These are phyloP conservation scores for Microtus richardsoni DNA, from an alignment of 2,113 vertebrate genomes.

Conservation along the genomic window DNA sequence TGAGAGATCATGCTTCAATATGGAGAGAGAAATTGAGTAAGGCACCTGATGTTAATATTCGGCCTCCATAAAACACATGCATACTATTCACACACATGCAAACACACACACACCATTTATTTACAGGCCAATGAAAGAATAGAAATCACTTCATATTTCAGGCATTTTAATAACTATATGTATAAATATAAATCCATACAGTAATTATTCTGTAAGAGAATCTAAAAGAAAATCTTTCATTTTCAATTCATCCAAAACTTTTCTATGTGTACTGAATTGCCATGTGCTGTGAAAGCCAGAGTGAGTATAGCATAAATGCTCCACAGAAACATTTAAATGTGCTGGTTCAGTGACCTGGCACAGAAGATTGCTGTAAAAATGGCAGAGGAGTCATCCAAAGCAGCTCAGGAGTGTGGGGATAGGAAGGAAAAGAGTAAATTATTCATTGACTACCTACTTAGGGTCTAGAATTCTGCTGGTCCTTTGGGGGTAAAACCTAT, in stretches of 20 bases:
- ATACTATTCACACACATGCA: neutral
- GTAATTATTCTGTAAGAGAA: neutral
- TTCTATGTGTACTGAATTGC: neutral
- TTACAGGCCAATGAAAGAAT: neutral
- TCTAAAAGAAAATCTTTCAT: conserved; percentile 10
- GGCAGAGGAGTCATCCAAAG: conserved; percentile 46
- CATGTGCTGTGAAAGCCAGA: conserved; percentile 53
- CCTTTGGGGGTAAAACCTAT: conserved; percentile 36
- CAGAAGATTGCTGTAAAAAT: conserved; percentile 44
- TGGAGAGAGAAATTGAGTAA: neutral
- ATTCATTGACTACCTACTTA: conserved; percentile 67
- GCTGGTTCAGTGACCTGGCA: conserved; percentile 61
- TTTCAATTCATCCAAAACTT: conserved; percentile 24
- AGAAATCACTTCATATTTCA: neutral
- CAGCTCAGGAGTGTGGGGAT: neutral
- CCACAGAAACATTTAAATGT: conserved; percentile 67
- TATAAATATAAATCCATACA: neutral
- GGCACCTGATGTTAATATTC: neutral
- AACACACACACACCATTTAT: neutral
- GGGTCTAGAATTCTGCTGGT: conserved; percentile 36
- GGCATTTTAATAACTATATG: neutral
- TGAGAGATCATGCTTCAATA: neutral
- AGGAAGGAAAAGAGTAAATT: conserved; percentile 68
- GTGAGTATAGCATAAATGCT: conserved; percentile 24
- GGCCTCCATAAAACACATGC: neutral